Base-by-base conservation (phyloP, 2,113 vertebrate species). In the Bos indicus region DNA sequence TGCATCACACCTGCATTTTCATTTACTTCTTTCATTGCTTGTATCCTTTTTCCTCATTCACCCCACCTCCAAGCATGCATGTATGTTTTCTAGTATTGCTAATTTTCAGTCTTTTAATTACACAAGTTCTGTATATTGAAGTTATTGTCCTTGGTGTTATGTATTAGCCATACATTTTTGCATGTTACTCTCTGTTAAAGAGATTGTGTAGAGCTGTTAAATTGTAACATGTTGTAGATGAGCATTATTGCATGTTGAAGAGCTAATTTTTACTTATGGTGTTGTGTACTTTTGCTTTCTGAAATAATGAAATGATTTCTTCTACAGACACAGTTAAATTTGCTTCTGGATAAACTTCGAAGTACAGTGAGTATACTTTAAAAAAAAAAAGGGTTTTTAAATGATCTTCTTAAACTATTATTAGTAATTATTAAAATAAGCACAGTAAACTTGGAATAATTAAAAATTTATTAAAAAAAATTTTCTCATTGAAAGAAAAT, bases 301-400 rank as follows among this genome's bases (percentile, higher is more conserved):
- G 71, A 98, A 96, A 95, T 96, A 64, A 0, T 80, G 82, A 60
- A 95, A 80, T 92, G 26, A 51, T 96, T 84, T 97, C 56, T 97
- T 98, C 97, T 95, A 87, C 99, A 99, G 99, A 99, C 99, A 85
- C 99, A 99, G 98, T 98, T 99, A 98, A 99, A 99, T 98, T 99
- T 99, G 84, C 99, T 99, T 26, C 99, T 99, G 98, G 99, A 99
- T 82, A 99, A 99, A 98, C 99, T 99, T 56, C 99, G 99, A 98
- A 99, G 99, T 98, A 99, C 99, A 97, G 99, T 99, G 97, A 99
- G 99, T 99, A 98, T 74, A 84, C 36, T 52, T 92, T 2, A 93
- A 21, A 33, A 59, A 25, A 48, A 33, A 21, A 40, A 77, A 28
- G 33, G 19, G 2, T 94, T 95, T 83, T 84, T 62, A 36, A 91